Evolutionary conservation across 1,140 invertebrate genomes (phyloP), one percentile per base, ranked within the genome.

Genomic region (Laupala kohalensis): DNA sequence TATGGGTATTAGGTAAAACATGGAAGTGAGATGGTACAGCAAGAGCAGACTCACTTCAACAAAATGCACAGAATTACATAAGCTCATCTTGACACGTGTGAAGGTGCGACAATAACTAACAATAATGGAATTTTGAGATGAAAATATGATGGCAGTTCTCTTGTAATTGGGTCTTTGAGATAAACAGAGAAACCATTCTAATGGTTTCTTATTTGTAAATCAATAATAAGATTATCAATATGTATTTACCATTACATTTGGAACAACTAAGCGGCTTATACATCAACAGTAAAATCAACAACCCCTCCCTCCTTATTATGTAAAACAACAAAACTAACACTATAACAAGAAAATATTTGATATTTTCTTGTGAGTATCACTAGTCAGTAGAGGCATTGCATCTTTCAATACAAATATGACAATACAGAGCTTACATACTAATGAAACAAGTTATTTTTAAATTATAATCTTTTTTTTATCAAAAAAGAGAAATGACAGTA

Each of bases 381-480:
- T 68, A 68, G 29, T 53, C 37, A 68, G 19, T 68, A 23, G 28
- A 68, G 67, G 67, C 67, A 23, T 68, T 68, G 67, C 67, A 24
- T 68, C 29, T 68, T 30, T 23, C 27, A 37, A 29, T 19, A 68
- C 29, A 30, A 68, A 37, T 19, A 28, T 67, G 23, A 68, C 29
- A 68, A 68, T 68, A 68, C 28, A 37, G 28, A 68, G 67, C 67
- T 68, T 68, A 68, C 12, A n/a, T 68, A 68, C 28, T 68, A 68
- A 68, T 68, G 27, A 29, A 68, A 68, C 29, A 68, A 68, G 27
- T 68, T 30, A 37, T 37, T 37, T 68, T 68, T 23, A 68, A 68
- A 37, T 68, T 27, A 67, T 27, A 68, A 30, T 26, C 29, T 28
- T 19, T 67, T 67, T 66, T 68, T 53, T 53, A 53, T 53, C 37